A percentile compares a stretch with the other conserved stretches of the same genome.
Evolutionary conservation across 2,888 invertebrate genomes (phyloP).

Genomic region (Heliconius ethilla): DNA sequence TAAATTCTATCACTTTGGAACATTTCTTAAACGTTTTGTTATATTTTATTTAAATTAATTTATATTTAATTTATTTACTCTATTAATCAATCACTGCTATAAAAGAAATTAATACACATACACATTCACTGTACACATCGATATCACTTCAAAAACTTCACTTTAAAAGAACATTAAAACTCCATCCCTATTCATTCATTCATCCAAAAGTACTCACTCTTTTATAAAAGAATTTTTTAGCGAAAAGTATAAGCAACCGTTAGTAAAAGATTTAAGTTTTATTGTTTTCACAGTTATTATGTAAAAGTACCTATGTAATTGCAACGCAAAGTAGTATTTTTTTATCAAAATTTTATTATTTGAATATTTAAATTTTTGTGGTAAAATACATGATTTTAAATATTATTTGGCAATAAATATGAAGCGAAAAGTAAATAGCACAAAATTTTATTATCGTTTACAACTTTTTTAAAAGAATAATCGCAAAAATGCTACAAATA

Average conservation of each 20-base stretch:
- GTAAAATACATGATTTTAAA: background rate
- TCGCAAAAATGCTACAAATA: background rate
- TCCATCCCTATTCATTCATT: background rate
- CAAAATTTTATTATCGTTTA: background rate
- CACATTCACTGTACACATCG: background rate
- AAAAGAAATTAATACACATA: background rate
- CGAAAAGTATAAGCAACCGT: constrained; percentile 7
- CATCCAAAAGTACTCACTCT: background rate
- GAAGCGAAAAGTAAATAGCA: background rate
- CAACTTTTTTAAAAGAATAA: background rate
- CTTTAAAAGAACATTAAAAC: background rate
- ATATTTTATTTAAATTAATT: too few species aligned
- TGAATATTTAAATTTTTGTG: background rate
- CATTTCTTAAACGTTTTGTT: too few species aligned
- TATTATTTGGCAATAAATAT: background rate
- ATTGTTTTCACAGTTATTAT: constrained; percentile 2
- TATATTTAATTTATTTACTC: too few species aligned
- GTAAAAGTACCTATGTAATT: background rate
- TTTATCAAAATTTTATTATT: too few species aligned
- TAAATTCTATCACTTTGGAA: too few species aligned
- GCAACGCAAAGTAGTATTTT: background rate
- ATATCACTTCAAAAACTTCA: background rate
- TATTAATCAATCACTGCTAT: background rate
- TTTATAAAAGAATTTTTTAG: background rate
- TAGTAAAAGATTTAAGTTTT: constrained; percentile 5